Evolutionary conservation across 1,140 invertebrate species (phyloP).

Genomic region (Semibalanus balanoides): DNA sequence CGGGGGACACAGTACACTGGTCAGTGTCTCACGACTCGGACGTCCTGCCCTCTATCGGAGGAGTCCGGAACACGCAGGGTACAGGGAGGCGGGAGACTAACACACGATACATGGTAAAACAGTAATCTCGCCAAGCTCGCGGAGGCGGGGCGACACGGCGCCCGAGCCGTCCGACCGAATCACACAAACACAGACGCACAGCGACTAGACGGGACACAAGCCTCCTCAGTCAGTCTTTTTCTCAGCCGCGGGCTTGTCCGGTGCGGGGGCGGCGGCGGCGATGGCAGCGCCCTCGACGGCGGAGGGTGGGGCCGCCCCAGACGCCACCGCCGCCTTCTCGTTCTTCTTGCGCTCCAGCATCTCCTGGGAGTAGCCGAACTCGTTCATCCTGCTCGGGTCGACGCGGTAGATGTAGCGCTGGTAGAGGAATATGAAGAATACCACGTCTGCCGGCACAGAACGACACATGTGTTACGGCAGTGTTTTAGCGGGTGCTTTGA

Average conservation of each 20-base stretch:
- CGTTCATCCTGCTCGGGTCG: conserved; percentile 84
- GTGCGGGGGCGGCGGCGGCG: not conserved
- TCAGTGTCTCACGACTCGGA: no score
- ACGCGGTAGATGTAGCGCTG: conserved; percentile 97
- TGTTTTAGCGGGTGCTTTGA: no score
- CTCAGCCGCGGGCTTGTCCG: not conserved
- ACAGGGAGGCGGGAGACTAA: no score
- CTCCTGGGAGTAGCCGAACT: conserved; percentile 67
- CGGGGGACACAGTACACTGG: no score
- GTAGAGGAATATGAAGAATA: conserved; percentile 97
- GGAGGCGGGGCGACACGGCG: no score
- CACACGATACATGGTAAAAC: no score
- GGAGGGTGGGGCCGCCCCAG: not conserved
- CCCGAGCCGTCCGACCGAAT: not conserved
- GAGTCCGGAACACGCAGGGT: no score
- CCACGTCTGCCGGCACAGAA: conserved; percentile 70
- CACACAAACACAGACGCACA: not conserved
- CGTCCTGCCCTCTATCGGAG: no score
- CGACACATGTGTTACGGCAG: no score
- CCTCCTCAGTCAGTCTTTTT: not conserved
- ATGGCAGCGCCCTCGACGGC: not conserved
- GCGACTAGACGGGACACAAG: not conserved
- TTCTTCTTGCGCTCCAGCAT: conserved; percentile 17
- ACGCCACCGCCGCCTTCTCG: no score
- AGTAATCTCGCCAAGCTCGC: not conserved